Base-by-base conservation (phyloP, 2,888 invertebrate species). In the Macropis europaea region DNA sequence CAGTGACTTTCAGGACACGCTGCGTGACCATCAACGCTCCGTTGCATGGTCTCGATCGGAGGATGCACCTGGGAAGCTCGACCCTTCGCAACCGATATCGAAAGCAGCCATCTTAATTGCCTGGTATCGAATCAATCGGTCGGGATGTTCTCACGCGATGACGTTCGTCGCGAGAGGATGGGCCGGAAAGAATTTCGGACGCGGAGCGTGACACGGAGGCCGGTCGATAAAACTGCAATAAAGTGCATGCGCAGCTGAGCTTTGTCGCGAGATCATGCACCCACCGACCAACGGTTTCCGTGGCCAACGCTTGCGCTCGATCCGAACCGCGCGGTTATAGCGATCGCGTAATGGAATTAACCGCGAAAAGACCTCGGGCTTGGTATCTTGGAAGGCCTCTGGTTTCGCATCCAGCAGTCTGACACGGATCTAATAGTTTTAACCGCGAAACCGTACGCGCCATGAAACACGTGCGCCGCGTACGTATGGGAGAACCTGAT, bases 371-470 rank as follows among this genome's bases (percentile, higher is more conserved):
- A 64, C 74, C 75, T 75, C 75, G 75, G 50, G n/a, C n/a, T 48
- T 53, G 38, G 64, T 73, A 64, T 63, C 76, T 74, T 74, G 74
- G 71, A 63, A 62, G 66, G 70, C 45, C 68, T 77, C 76, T 48
- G 68, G 71, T 63, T 66, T 56, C n/a, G 73, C 43, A 72, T 62
- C 67, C 53, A 52, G 45, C 48, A 36, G 43, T 52, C 57, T 52
- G 72, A 73, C 79, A 64, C 68, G 54, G 74, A 77, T 77, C 75
- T 82, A 82, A 85, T 79, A 74, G 81, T 81, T 82, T 83, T 76
- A 83, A 79, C 77, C 79, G 63, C 71, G 79, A 86, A 85, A 80
- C 79, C 82, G 57, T 79, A 84, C 47, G 30, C 42, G 52, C 56
- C 32, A 11, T 53, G 54, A 40, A 57, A 56, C 74, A 76, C 74